Conservation (phyloP, 2,113 vertebrate genomes). For the Cebus imitator region DNA sequence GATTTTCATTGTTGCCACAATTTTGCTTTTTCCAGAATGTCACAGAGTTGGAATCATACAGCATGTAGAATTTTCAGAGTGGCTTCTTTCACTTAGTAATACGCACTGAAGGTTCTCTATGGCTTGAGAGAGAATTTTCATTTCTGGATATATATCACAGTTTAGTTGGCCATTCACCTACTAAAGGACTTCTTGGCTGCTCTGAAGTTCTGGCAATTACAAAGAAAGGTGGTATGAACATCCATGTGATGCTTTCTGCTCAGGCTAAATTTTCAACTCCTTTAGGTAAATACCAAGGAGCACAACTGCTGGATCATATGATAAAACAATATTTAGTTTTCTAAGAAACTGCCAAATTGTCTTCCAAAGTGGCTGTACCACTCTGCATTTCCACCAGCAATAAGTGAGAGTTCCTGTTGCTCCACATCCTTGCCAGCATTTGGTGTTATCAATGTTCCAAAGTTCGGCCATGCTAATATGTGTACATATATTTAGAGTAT, state of each 20-base stretch:
- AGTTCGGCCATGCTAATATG: not conserved
- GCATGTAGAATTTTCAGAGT: not conserved
- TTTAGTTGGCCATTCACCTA: not conserved
- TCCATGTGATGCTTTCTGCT: not conserved
- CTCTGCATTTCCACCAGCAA: not conserved
- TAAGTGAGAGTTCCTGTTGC: not conserved
- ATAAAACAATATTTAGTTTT: not conserved
- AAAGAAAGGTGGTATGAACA: not conserved
- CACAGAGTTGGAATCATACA: not conserved
- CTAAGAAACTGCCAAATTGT: not conserved
- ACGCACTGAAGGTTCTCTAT: not conserved
- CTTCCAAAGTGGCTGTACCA: not conserved
- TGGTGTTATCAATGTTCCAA: not conserved
- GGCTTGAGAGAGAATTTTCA: not conserved
- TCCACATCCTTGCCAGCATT: not conserved
- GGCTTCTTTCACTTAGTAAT: not conserved
- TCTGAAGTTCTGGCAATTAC: not conserved
- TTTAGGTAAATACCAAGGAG: not conserved
- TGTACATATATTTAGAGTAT: not conserved
- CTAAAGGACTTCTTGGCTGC: not conserved
- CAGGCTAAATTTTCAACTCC: not conserved
- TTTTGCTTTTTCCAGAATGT: not conserved
- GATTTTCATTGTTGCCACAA: not conserved
- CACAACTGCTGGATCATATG: not conserved
- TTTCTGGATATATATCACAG: not conserved